phyloP scores from a whole-genome alignment of 2,888 invertebrate species.

The Oasisia sp. region DNA sequence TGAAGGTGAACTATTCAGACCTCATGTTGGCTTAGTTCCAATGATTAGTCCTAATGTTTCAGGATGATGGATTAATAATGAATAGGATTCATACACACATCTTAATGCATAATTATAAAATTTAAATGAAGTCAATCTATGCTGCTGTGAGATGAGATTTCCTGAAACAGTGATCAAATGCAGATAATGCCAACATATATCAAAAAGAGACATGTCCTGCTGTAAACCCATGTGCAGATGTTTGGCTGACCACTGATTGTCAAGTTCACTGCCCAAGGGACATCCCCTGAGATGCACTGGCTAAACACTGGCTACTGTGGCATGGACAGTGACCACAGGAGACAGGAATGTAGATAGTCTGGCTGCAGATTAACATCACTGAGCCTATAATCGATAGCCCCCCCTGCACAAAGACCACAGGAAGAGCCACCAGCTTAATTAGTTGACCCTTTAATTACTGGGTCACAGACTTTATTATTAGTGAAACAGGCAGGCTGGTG shows the following conservation, averaged over 20 bases:
- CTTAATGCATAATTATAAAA: neutral
- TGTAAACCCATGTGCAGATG: neutral
- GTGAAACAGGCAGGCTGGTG: neutral
- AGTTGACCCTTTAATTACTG: neutral
- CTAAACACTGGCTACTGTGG: neutral
- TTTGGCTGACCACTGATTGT: neutral
- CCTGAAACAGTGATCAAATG: neutral
- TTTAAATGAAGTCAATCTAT: neutral
- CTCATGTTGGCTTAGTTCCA: neutral
- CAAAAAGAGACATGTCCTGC: neutral
- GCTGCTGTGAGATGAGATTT: neutral
- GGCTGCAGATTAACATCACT: constrained; percentile 1
- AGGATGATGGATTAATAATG: neutral
- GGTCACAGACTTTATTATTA: neutral
- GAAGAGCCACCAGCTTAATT: neutral
- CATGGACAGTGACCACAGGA: neutral
- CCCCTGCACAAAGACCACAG: neutral
- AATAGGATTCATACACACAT: neutral
- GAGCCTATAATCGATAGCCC: constrained; percentile 3
- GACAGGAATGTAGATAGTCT: neutral
- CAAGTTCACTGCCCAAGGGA: neutral
- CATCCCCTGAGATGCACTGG: constrained; percentile 10
- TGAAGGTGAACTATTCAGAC: neutral
- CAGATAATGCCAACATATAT: neutral
- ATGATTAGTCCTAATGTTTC: neutral